Base-by-base conservation (phyloP, 2,888 invertebrate species). In the Andrena flavipes region DNA sequence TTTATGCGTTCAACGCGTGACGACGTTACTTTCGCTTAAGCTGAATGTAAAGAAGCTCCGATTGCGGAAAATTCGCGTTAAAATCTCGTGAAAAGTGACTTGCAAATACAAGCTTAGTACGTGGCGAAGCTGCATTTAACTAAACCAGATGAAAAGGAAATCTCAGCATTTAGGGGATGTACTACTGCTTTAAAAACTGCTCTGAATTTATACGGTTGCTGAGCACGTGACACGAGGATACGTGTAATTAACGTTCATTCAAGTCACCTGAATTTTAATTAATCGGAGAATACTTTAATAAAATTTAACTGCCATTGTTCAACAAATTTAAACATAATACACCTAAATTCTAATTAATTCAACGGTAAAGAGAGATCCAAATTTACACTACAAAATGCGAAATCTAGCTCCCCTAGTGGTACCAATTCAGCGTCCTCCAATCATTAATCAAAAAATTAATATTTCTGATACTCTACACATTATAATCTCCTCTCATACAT, bases 1-100 rank as follows among this genome's bases (percentile, higher is more conserved):
- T 51, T 35, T 10, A 42, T 16, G 56, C 8, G n/a, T 6, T 26
- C 35, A n/a, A 54, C n/a, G 68, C 68, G 68, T 69, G 35, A 56
- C 68, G 68, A 56, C 7, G n/a, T 35, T 56, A 56, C 68, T 69
- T 69, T 69, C 56, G 26, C 56, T 42, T 54, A 10, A 63, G 54
- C 8, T 13, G 16, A 20, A 30, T 10, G 29, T 54, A 30, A 16
- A 29, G 10, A 29, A 13, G 1, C 29, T n/a, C 23, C 10, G 13
- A n/a, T 23, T 10, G 23, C 6, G 20, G 54, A n/a, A 35, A 29
- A 54, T 54, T 35, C 54, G 16, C 62, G 48, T 48, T 10, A 16
- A 23, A 20, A 20, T 30, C 8, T 30, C 8, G 8, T 16, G 33
- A 33, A 35, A 63, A 10, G 16, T 23, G 35, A 49, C 2, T 48